phyloP scores from a whole-genome alignment of 2,888 invertebrate species.

The Parnassius glacialis region DNA sequence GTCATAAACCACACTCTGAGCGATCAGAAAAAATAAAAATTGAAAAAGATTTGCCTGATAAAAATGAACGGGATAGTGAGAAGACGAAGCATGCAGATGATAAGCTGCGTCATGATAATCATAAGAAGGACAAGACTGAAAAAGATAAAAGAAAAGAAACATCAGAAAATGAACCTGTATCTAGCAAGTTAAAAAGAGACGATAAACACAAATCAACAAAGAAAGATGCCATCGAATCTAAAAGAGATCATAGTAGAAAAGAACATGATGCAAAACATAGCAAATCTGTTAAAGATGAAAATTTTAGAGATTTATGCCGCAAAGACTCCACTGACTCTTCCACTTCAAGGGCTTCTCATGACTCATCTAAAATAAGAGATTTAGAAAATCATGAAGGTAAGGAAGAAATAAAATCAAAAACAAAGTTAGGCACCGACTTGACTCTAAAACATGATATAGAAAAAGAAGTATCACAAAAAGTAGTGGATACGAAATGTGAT shows the following conservation, averaged over 20 bases:
- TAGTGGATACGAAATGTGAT: slow-evolving; percentile 41
- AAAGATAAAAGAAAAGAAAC: slow-evolving; percentile 63
- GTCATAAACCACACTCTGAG: slow-evolving; percentile 48
- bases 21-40: slow-evolving; percentile 46
- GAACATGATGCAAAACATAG: slow-evolving; percentile 62
- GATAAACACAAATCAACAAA: slow-evolving; percentile 75
- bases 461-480: slow-evolving; percentile 56
- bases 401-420: slow-evolving; percentile 60
- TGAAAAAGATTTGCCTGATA: slow-evolving; percentile 52
- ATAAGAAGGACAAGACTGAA: slow-evolving; percentile 69
- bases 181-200: slow-evolving; percentile 59
- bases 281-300: slow-evolving; percentile 67
- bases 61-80: slow-evolving; percentile 52
- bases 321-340: slow-evolving; percentile 78
- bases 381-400: slow-evolving; percentile 57
- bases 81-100: slow-evolving; percentile 60
- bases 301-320: slow-evolving; percentile 61
- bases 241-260: slow-evolving; percentile 66
- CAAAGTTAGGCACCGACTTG: slow-evolving; percentile 67
- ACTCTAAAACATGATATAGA: slow-evolving; percentile 73
- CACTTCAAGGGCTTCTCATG: slow-evolving; percentile 69
- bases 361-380: slow-evolving; percentile 66
- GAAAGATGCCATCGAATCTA: slow-evolving; percentile 60
- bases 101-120: slow-evolving; percentile 71
- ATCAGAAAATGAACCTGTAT: slow-evolving; percentile 45